Conservation (phyloP, 2,888 invertebrate genomes). For the Hymenopus coronatus region DNA sequence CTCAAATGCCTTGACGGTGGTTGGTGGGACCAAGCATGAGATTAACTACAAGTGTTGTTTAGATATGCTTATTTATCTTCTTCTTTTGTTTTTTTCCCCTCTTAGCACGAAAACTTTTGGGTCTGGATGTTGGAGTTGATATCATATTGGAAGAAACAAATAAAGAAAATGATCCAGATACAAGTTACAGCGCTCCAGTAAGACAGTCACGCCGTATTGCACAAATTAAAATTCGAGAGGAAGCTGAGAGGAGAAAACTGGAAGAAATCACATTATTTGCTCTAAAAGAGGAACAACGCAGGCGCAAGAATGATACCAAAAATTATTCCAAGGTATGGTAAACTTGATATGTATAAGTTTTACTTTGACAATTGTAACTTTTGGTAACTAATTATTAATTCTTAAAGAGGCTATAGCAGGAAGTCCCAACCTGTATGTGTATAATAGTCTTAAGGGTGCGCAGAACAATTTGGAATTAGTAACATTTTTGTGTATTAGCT, state of each 20-base stretch:
- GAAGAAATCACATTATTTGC: constrained; percentile 72
- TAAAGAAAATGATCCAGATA: constrained; percentile 40
- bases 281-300: constrained; percentile 63
- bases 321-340: constrained; percentile 32
- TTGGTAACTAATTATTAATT: too few relatives aligned
- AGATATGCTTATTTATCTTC: too few relatives aligned
- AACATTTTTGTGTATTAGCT: too few relatives aligned
- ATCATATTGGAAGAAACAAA: constrained; percentile 39
- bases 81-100: constrained; percentile 1
- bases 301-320: constrained; percentile 41
- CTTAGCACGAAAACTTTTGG: constrained; percentile 39
- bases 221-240: constrained; percentile 82
- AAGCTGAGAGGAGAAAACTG: constrained; percentile 70
- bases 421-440: too few relatives aligned
- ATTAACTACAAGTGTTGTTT: too few relatives aligned
- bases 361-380: too few relatives aligned
- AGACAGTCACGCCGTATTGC: constrained; percentile 83
- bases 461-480: too few relatives aligned
- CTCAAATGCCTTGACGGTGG: too few relatives aligned
- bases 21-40: too few relatives aligned
- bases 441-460: too few relatives aligned
- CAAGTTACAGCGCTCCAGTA: constrained; percentile 52
- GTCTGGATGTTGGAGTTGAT: constrained; percentile 51
- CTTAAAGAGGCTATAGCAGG: too few relatives aligned
- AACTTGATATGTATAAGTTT: neutral